Conservation (phyloP, 2,113 vertebrate genomes). For the Eolophus roseicapilla region DNA sequence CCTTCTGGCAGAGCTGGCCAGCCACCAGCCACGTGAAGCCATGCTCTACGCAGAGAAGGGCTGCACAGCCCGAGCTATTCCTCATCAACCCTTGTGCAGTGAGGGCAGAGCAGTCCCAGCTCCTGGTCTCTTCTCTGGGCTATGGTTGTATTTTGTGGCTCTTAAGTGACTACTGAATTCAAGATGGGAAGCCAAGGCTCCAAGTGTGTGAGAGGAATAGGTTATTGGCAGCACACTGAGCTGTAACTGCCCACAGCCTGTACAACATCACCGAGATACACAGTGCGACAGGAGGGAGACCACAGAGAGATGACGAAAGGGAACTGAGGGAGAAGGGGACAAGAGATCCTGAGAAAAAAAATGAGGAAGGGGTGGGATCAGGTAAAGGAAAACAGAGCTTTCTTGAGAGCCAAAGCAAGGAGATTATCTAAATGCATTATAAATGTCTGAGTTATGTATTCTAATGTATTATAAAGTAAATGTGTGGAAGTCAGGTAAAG, state of each 20-base stretch:
- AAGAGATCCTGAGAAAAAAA: background rate
- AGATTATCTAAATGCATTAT: background rate
- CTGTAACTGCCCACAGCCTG: background rate
- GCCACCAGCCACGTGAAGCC: rapidly evolving
- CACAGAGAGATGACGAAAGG: background rate
- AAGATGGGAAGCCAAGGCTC: background rate
- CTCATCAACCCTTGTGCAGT: background rate
- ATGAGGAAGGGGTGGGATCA: background rate
- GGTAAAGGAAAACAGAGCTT: background rate
- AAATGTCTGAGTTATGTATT: background rate
- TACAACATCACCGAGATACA: background rate
- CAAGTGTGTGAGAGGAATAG: background rate
- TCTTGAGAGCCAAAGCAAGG: background rate
- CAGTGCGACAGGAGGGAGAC: background rate
- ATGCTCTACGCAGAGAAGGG: rapidly evolving
- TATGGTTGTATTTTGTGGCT: background rate
- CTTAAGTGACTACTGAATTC: background rate
- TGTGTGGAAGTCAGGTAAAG: background rate
- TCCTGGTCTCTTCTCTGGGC: background rate
- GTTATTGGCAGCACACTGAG: rapidly evolving
- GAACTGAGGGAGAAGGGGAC: background rate
- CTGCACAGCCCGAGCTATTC: background rate
- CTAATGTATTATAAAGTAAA: background rate
- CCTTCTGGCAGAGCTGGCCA: background rate
- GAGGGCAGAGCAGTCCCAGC: background rate